Percentiles rank a stretch among this genome's conserved stretches.
Evolutionary conservation across 2,113 vertebrate genomes (phyloP).

Genomic region (Scatophagus argus): DNA sequence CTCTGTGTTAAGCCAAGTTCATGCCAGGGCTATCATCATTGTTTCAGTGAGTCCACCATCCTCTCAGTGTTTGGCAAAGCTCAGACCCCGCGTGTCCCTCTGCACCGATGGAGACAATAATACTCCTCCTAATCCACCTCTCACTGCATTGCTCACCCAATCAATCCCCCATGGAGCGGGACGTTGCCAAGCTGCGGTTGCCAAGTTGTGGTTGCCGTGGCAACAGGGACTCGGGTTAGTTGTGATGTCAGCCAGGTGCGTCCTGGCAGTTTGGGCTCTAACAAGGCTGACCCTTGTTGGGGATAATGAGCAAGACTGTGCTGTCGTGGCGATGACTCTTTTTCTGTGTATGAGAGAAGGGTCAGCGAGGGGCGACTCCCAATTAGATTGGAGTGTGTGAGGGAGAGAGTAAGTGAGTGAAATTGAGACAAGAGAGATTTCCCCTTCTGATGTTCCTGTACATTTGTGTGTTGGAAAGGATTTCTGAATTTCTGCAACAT

Average conservation of each 20-base stretch:
- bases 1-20: conserved; percentile 33
- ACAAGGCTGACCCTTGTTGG: conserved; percentile 66
- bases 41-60: conserved; percentile 43
- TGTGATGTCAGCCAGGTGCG: conserved; percentile 77
- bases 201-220: conserved; percentile 70
- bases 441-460: not conserved
- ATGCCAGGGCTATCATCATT: conserved; percentile 34
- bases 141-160: conserved; percentile 72
- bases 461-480: conserved; percentile 7
- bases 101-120: conserved; percentile 55
- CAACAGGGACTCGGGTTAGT: conserved; percentile 54
- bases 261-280: conserved; percentile 47
- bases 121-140: conserved; percentile 73
- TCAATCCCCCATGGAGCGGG: conserved; percentile 69
- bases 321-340: conserved; percentile 58
- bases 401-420: conserved; percentile 14
- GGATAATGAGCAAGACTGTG: conserved; percentile 64
- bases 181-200: conserved; percentile 64
- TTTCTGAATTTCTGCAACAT: conserved; percentile 1
- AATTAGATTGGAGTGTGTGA: conserved; percentile 64
- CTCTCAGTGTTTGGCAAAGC: conserved; percentile 49
- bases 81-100: conserved; percentile 35
- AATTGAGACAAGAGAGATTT: not conserved
- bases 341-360: conserved; percentile 53
- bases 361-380: conserved; percentile 61